A percentile compares a stretch with the other conserved stretches of the same genome.
These are phyloP conservation scores for Sesamia inferens DNA, from an alignment of 2,888 invertebrate genomes.

Conservation along the genomic window DNA sequence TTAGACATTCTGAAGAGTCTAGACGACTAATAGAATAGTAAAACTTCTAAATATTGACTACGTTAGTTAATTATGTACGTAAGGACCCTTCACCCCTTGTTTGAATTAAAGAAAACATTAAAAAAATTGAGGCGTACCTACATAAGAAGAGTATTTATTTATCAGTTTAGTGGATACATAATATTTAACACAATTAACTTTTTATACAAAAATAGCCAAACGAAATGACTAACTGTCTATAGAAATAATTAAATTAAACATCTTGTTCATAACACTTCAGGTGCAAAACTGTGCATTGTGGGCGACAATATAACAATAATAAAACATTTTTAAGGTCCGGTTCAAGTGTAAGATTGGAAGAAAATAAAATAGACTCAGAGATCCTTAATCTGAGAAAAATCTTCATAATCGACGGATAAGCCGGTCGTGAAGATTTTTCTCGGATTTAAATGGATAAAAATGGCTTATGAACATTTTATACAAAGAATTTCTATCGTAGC, in stretches of 20 bases:
- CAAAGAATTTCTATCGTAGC: background rate
- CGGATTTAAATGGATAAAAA: background rate
- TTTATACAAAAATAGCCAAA: no score
- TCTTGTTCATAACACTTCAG: background rate
- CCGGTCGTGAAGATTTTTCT: background rate
- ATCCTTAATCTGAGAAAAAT: background rate
- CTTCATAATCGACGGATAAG: background rate
- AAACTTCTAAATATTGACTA: constrained; percentile 52
- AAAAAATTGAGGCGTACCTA: background rate
- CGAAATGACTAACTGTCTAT: no score
- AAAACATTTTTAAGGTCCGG: background rate
- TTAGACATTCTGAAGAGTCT: constrained; percentile 53
- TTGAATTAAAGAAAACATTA: constrained; percentile 3
- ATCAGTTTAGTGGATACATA: background rate
- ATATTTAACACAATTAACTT: background rate
- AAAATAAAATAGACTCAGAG: background rate
- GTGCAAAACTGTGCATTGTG: background rate
- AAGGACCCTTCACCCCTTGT: background rate
- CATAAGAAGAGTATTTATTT: background rate
- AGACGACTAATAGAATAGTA: constrained; percentile 52
- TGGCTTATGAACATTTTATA: background rate
- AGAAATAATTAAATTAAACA: no score
- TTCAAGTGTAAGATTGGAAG: background rate
- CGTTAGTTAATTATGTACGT: background rate
- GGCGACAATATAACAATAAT: background rate